These are phyloP conservation scores for Galeruca laticollis DNA, from an alignment of 2,888 invertebrate species.

Conservation along the genomic window DNA sequence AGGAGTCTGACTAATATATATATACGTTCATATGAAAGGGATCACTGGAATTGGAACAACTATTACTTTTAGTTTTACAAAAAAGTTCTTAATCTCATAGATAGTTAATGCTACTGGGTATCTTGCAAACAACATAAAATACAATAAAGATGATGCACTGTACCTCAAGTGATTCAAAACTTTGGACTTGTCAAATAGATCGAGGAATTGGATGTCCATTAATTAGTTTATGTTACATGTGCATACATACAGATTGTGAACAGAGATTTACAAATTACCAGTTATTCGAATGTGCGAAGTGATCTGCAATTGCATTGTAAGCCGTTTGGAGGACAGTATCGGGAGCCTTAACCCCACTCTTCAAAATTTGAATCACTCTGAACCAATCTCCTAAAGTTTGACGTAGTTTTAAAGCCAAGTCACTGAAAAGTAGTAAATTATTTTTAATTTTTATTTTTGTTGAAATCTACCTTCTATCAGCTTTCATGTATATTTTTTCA, in stretches of 20 bases:
- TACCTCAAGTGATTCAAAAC: no score
- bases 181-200: no score
- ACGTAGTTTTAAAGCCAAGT: slow-evolving; percentile 90
- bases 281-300: slow-evolving; percentile 90
- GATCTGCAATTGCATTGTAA: slow-evolving; percentile 92
- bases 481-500: slow-evolving; percentile 91
- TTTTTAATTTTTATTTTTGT: not conserved
- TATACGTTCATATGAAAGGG: not conserved
- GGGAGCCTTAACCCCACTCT: slow-evolving; percentile 83
- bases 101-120: no score
- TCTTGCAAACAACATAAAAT: no score
- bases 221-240: no score
- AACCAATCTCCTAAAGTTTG: slow-evolving; percentile 96
- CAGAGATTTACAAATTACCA: slow-evolving; percentile 73
- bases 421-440: slow-evolving; percentile 70
- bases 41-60: not conserved
- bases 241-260: no score
- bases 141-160: no score
- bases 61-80: no score
- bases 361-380: slow-evolving; percentile 88
- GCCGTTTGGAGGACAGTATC: slow-evolving; percentile 87
- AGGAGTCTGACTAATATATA: no score
- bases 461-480: slow-evolving; percentile 82
- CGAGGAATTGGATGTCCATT: no score
- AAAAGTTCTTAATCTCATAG: no score